Percentiles rank a stretch among this genome's conserved stretches.
Evolutionary conservation across 2,113 vertebrate species (phyloP).

Genomic region (Centropristis striata): DNA sequence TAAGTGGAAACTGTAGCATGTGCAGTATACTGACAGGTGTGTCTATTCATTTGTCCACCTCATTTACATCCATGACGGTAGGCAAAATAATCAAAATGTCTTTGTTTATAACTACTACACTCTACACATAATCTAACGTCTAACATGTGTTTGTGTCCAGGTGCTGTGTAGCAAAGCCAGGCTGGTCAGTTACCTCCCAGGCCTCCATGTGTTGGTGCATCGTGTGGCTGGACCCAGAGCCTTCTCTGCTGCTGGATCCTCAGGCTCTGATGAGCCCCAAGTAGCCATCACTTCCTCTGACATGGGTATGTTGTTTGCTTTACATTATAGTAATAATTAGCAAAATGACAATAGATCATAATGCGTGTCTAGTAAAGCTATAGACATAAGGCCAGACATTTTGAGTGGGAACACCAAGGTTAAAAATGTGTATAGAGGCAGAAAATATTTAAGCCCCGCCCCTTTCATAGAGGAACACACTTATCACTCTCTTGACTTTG

Average conservation of each 20-base stretch:
- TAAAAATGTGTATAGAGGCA: not conserved
- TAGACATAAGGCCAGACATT: not conserved
- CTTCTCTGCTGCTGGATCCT: slow-evolving; percentile 90
- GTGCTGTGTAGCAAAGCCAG: slow-evolving; percentile 91
- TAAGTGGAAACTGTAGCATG: no score
- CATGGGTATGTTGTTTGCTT: slow-evolving; percentile 81
- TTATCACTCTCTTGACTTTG: no score
- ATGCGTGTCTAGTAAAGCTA: not conserved
- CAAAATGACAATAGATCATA: not conserved
- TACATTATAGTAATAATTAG: not conserved
- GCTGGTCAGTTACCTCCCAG: slow-evolving; percentile 93
- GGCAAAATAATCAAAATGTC: no score
- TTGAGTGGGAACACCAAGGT: not conserved
- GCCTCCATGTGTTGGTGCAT: slow-evolving; percentile 89
- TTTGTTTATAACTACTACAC: not conserved
- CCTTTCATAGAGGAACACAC: no score
- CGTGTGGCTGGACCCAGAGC: slow-evolving; percentile 86
- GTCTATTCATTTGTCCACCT: no score
- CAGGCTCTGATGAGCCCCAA: slow-evolving; percentile 89
- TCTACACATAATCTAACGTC: no score
- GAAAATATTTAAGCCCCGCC: no score
- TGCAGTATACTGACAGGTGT: no score
- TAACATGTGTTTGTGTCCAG: slow-evolving; percentile 73
- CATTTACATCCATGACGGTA: no score
- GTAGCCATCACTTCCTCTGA: slow-evolving; percentile 84